Conservation (phyloP, 2,113 vertebrate genomes). For the Ptilorrhoa leucosticta region DNA sequence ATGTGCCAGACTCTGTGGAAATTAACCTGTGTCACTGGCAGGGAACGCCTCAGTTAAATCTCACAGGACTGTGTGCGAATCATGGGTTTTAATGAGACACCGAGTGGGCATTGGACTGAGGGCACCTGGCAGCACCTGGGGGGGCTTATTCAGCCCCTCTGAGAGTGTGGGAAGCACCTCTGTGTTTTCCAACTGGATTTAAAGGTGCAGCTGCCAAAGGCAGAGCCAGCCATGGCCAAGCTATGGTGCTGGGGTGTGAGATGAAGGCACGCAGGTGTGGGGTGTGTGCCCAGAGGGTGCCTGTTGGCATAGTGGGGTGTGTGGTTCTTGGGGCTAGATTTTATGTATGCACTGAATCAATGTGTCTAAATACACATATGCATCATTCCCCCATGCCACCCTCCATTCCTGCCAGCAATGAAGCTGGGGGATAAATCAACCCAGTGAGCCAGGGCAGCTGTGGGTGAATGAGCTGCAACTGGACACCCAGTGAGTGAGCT, state of each 20-base stretch:
- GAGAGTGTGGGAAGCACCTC: not conserved
- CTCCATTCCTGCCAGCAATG: accelerated
- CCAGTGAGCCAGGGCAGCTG: not conserved
- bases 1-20: not conserved
- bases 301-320: accelerated
- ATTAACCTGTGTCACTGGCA: not conserved
- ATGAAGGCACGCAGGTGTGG: too few species aligned
- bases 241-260: too few species aligned
- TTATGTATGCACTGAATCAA: not conserved
- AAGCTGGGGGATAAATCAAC: not conserved
- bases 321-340: not conserved
- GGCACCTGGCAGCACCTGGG: not conserved
- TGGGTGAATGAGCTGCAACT: not conserved
- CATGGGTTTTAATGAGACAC: not conserved
- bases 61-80: not conserved
- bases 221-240: not conserved
- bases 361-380: not conserved
- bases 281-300: not conserved
- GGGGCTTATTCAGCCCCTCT: not conserved
- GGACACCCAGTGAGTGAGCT: not conserved
- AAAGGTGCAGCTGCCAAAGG: not conserved
- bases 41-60: not conserved
- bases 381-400: too few species aligned
- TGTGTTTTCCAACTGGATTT: too few species aligned
- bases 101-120: not conserved